Conservation (phyloP, 1,140 invertebrate genomes). For the Nylanderia fulva region DNA sequence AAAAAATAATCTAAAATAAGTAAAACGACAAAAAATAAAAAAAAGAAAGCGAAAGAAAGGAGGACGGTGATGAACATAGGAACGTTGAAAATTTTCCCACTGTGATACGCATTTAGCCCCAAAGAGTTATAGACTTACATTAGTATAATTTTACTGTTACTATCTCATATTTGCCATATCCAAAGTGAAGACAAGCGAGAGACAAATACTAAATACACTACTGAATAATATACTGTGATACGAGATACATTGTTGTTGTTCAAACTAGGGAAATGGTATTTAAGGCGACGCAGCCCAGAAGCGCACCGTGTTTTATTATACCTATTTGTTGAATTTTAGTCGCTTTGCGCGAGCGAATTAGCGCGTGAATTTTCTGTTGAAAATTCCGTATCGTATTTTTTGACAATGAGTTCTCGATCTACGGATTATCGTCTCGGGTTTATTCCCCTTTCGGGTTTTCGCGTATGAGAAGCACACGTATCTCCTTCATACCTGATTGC, state of each 20-base stretch:
- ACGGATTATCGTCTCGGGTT: slow-evolving; percentile 69
- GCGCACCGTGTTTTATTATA: slow-evolving; percentile 74
- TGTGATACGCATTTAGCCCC: slow-evolving; percentile 86
- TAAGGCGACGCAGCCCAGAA: slow-evolving; percentile 78
- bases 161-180: slow-evolving; percentile 86
- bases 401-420: slow-evolving; percentile 60
- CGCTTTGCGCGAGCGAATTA: slow-evolving; percentile 76
- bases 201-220: slow-evolving; percentile 84
- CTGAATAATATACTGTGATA: slow-evolving; percentile 85
- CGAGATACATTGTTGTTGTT: slow-evolving; percentile 85
- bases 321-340: slow-evolving; percentile 82
- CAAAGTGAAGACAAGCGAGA: slow-evolving; percentile 81
- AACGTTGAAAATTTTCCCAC: slow-evolving; percentile 83
- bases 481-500: slow-evolving; percentile 60
- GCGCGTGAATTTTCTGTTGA: slow-evolving; percentile 79
- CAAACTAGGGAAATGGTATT: slow-evolving; percentile 80
- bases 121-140: slow-evolving; percentile 86
- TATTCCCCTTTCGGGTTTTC: slow-evolving; percentile 72
- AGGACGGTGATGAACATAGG: slow-evolving; percentile 61
- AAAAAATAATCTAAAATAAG: slow-evolving; percentile 69
- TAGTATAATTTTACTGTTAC: slow-evolving; percentile 85
- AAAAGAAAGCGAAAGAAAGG: slow-evolving; percentile 50
- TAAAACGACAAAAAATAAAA: slow-evolving; percentile 56
- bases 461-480: slow-evolving; percentile 7
- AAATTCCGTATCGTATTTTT: slow-evolving; percentile 70